Evolutionary conservation across 2,113 vertebrate species (phyloP).

Genomic region (Hystrix cristata): DNA sequence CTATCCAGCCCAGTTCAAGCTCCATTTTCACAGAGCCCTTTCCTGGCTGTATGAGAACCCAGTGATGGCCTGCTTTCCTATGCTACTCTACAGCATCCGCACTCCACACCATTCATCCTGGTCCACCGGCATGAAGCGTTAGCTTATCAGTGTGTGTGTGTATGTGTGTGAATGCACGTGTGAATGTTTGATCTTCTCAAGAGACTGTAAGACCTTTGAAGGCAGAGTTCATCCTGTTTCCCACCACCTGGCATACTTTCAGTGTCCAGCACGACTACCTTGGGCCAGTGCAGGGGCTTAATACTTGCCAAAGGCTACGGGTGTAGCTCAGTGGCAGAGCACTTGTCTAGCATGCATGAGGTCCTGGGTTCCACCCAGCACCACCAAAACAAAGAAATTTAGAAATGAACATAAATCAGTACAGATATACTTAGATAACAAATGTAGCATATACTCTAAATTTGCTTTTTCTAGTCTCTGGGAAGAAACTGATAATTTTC

Average conservation of each 20-base stretch:
- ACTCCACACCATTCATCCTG: background rate
- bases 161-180: rapidly evolving
- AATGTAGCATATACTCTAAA: constrained; percentile 31
- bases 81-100: background rate
- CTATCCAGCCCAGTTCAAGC: background rate
- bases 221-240: background rate
- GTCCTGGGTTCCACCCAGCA: background rate
- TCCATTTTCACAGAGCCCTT: constrained; percentile 24
- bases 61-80: background rate
- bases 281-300: background rate
- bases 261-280: background rate
- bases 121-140: background rate
- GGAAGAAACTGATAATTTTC: constrained; percentile 17
- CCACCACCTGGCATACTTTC: background rate
- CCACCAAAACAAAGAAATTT: background rate
- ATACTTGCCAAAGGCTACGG: background rate
- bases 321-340: background rate
- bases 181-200: background rate
- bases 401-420: background rate
- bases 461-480: constrained; percentile 21
- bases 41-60: background rate
- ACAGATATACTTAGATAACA: constrained; percentile 34
- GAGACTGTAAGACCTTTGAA: background rate
- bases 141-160: background rate
- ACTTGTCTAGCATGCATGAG: background rate